Conservation (phyloP, 2,113 vertebrate genomes). For the Eudyptes chrysolophus region DNA sequence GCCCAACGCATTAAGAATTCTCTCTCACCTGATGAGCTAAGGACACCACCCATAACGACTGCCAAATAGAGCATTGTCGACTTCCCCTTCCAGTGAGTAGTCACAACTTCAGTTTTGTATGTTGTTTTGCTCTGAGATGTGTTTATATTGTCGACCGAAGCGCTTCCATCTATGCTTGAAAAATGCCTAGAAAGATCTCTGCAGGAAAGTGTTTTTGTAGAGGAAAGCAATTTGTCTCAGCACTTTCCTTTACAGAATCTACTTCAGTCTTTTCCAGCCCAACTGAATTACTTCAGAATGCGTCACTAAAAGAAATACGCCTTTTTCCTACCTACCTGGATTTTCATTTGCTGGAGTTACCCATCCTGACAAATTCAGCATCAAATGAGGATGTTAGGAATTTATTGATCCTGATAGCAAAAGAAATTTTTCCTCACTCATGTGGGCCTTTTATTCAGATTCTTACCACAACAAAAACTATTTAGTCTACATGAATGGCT, state of each 20-base stretch:
- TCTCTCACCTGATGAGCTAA: neutral
- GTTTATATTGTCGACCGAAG: conserved; percentile 15
- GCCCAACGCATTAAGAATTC: neutral
- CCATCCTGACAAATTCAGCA: neutral
- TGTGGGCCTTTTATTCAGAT: neutral
- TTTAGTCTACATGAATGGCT: neutral
- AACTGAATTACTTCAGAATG: neutral
- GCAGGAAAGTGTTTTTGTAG: conserved; percentile 26
- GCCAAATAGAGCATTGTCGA: neutral
- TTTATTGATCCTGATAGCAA: neutral
- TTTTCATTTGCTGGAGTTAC: neutral
- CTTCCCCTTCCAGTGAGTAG: conserved; percentile 63
- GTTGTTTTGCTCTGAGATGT: neutral
- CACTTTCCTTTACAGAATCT: conserved; percentile 42
- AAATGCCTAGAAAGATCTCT: conserved; percentile 42
- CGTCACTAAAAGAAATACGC: neutral
- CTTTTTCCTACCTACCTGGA: neutral
- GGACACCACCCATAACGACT: neutral
- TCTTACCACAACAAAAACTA: neutral
- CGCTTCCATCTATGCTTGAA: conserved; percentile 9
- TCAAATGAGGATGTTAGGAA: neutral
- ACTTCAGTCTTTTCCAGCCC: neutral
- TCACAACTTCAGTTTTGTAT: neutral
- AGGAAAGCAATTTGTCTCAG: conserved; percentile 51
- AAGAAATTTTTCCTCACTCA: neutral